Base-by-base conservation (phyloP, 1,140 invertebrate species). In the Euwallacea similis region DNA sequence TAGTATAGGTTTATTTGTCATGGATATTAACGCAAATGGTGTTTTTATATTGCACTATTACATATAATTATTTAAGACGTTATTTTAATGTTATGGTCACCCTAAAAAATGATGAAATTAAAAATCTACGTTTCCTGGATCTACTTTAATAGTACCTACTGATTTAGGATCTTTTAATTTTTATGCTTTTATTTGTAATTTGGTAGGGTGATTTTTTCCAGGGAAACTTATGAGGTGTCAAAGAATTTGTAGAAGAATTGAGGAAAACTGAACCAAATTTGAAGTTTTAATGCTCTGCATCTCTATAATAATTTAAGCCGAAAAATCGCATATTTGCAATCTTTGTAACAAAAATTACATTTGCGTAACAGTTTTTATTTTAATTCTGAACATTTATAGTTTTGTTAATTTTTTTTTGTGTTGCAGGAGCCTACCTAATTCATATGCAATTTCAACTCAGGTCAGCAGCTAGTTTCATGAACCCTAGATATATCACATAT, bases 371-470 rank as follows among this genome's bases (percentile, higher is more conserved):
- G 9, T 50, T 50, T 50, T 50, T 10, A 50, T 11, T 10, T 13
- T 50, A 10, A 13, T 50, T 50, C 6, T 11, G 46, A 2, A 13
- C 7, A 7, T 2, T 50, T 50, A 11, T 50, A 50, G 46, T 50
- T 50, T 3, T 11, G 46, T 4, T 50, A 7, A 50, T 3, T 10
- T 50, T 50, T 11, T 2, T 11, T 50, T 50, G 1, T 56, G 10
- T 66, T 71, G 2, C 44, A 72, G 70, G 70, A 6, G 86, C 88
- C 4, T 93, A 93, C 78, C 80, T 93, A 21, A 82, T 82, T 15
- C 88, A 89, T 71, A 80, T 84, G 65, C 53, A 82, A 7, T 78
- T 87, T 42, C 85, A 86, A 59, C 72, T 82, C 0, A 79, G 85
- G 10, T 79, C 82, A 13, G 82, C 85, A 0, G 84, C 79, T 44